Conservation (phyloP, 2,888 invertebrate genomes). For the Agriopis aurantiaria region DNA sequence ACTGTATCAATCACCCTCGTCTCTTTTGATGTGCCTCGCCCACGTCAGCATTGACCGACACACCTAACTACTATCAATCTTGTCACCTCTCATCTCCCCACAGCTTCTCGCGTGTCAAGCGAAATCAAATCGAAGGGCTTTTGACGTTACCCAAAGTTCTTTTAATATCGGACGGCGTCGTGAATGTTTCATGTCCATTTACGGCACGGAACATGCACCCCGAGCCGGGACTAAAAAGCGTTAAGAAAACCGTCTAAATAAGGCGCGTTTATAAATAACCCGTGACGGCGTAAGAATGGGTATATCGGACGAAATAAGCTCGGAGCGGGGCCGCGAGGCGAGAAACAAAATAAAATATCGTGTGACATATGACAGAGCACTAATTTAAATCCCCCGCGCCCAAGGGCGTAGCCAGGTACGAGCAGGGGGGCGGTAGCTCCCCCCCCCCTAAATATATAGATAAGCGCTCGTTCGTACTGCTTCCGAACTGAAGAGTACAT, state of each 20-base stretch:
- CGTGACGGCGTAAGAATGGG: constrained; percentile 72
- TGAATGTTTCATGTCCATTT: constrained; percentile 48
- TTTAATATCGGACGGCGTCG: constrained; percentile 40
- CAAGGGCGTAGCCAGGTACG: no score
- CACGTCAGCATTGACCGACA: constrained; percentile 61
- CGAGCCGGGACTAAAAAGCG: constrained; percentile 48
- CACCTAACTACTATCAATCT: constrained; percentile 68
- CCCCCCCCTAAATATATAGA: no score
- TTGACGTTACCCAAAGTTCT: constrained; percentile 46
- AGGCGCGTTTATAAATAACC: constrained; percentile 78
- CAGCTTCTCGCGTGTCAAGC: constrained; percentile 60
- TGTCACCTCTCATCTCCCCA: constrained; percentile 70
- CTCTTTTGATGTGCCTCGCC: constrained; percentile 73
- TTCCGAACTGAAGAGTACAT: no score
- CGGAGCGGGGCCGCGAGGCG: constrained; percentile 55
- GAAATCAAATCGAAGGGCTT: constrained; percentile 53
- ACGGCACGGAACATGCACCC: constrained; percentile 47
- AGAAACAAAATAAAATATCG: constrained; percentile 76
- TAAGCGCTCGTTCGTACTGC: no score
- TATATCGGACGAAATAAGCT: constrained; percentile 72
- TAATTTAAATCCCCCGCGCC: constrained; percentile 71
- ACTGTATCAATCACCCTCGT: constrained; percentile 68
- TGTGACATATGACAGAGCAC: constrained; percentile 79
- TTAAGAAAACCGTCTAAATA: constrained; percentile 70
- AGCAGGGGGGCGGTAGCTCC: no score